These are phyloP conservation scores for Pampus argenteus DNA, from an alignment of 2,797 vertebrate species.

Conservation along the genomic window DNA sequence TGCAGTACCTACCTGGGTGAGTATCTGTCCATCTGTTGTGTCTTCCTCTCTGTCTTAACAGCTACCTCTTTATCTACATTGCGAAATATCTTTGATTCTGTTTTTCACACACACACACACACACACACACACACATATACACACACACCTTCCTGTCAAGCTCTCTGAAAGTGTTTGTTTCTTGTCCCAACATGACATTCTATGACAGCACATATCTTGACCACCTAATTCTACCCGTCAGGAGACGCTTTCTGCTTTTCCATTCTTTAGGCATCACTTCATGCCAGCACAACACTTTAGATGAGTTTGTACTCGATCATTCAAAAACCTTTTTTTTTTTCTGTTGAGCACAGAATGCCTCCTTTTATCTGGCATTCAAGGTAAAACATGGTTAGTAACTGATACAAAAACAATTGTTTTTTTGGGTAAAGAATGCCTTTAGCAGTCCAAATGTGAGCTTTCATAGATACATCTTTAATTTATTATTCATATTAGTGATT, in stretches of 20 bases:
- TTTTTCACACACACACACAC: no score
- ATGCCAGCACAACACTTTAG: not conserved
- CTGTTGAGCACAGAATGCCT: not conserved
- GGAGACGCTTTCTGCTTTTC: not conserved
- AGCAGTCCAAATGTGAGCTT: not conserved
- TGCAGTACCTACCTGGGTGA: slow-evolving; percentile 22
- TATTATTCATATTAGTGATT: not conserved
- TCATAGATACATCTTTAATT: not conserved
- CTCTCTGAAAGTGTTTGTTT: no score
- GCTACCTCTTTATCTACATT: slow-evolving; percentile 13
- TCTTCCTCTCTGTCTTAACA: slow-evolving; percentile 14
- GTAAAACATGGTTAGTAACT: not conserved
- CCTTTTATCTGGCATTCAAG: not conserved
- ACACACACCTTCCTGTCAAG: no score
- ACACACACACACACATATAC: no score
- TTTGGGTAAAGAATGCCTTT: not conserved
- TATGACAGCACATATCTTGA: no score
- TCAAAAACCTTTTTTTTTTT: not conserved
- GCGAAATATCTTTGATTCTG: no score
- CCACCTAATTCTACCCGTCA: not conserved
- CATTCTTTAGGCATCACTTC: not conserved
- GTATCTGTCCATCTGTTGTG: slow-evolving; percentile 29
- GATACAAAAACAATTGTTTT: not conserved
- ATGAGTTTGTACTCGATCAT: not conserved
- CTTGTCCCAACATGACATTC: not conserved